Percentiles rank a stretch among this genome's conserved stretches.
These are phyloP conservation scores for Pipistrellus pipistrellus DNA, from an alignment of 2,797 vertebrate species.

Conservation along the genomic window DNA sequence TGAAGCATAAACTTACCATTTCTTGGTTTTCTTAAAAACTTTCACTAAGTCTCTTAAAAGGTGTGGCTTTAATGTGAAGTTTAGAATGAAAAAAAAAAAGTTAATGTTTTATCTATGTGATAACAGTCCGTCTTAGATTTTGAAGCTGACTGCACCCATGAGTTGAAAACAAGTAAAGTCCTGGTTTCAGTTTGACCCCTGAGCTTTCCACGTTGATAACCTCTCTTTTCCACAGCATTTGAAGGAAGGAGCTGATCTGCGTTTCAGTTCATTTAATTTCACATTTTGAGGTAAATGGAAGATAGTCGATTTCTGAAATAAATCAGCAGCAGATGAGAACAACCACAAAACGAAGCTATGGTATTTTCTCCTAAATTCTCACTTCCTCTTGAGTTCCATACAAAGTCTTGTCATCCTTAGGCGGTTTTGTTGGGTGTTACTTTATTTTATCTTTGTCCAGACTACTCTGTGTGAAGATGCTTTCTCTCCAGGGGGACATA, in stretches of 20 bases:
- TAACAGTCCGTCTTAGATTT: conserved; percentile 17
- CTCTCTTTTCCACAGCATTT: background rate
- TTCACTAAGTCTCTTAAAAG: background rate
- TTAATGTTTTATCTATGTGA: background rate
- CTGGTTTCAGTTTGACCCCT: background rate
- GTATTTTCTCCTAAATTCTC: background rate
- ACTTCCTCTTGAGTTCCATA: background rate
- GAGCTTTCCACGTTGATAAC: background rate
- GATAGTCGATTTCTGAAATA: background rate
- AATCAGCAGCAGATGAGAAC: background rate
- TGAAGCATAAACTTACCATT: background rate
- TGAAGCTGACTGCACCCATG: background rate
- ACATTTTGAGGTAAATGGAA: conserved; percentile 43
- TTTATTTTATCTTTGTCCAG: too few species aligned
- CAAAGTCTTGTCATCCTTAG: background rate
- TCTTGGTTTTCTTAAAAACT: conserved; percentile 20
- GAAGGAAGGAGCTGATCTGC: background rate
- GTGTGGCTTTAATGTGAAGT: conserved; percentile 26
- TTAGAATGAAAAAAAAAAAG: background rate
- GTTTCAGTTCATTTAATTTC: conserved; percentile 39
- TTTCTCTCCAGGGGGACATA: too few species aligned
- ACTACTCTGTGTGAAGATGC: too few species aligned
- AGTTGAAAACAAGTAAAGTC: background rate
- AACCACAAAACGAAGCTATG: background rate
- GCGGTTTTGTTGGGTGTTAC: too few species aligned